Conservation (phyloP, 2,797 vertebrate genomes). For the Salarias fasciatus region DNA sequence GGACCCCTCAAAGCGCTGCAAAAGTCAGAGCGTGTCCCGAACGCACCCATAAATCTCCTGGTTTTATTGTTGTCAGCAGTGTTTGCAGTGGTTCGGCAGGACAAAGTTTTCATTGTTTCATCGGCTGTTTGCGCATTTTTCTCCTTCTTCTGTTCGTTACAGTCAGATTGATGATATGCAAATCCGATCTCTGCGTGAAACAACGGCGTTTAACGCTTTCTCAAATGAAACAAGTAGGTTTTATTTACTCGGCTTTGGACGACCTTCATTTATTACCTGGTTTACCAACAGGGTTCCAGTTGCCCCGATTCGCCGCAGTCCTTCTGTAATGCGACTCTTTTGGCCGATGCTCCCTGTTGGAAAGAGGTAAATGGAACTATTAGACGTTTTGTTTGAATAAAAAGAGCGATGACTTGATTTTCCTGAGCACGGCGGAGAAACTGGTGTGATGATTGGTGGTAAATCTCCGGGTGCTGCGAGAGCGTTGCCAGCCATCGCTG, state of each 20-base stretch:
- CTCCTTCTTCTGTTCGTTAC: slow-evolving; percentile 48
- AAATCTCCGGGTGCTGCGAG: slow-evolving; percentile 39
- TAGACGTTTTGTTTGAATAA: slow-evolving; percentile 72
- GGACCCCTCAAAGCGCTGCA: slow-evolving; percentile 24
- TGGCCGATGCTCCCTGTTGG: slow-evolving; percentile 57
- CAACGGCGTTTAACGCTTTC: slow-evolving; percentile 39
- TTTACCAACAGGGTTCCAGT: slow-evolving; percentile 71
- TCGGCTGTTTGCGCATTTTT: slow-evolving; percentile 57
- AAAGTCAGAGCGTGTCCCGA: slow-evolving; percentile 33
- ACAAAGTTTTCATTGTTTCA: slow-evolving; percentile 74
- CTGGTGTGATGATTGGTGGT: slow-evolving; percentile 56
- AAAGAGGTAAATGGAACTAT: slow-evolving; percentile 67
- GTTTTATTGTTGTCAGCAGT: slow-evolving; percentile 53
- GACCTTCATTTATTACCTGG: slow-evolving; percentile 59
- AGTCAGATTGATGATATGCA: slow-evolving; percentile 66
- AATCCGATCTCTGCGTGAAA: slow-evolving; percentile 50
- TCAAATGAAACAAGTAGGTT: slow-evolving; percentile 59
- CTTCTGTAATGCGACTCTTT: slow-evolving; percentile 62
- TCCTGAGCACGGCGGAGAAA: slow-evolving; percentile 25
- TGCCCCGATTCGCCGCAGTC: slow-evolving; percentile 65
- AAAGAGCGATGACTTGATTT: slow-evolving; percentile 61
- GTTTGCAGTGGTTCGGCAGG: slow-evolving; percentile 55
- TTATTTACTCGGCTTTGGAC: slow-evolving; percentile 68
- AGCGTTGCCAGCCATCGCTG: slow-evolving; percentile 48
- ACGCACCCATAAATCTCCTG: slow-evolving; percentile 61